These are phyloP conservation scores for Rhizoglyphus robini DNA, from an alignment of 1,140 invertebrate genomes.

Conservation along the genomic window DNA sequence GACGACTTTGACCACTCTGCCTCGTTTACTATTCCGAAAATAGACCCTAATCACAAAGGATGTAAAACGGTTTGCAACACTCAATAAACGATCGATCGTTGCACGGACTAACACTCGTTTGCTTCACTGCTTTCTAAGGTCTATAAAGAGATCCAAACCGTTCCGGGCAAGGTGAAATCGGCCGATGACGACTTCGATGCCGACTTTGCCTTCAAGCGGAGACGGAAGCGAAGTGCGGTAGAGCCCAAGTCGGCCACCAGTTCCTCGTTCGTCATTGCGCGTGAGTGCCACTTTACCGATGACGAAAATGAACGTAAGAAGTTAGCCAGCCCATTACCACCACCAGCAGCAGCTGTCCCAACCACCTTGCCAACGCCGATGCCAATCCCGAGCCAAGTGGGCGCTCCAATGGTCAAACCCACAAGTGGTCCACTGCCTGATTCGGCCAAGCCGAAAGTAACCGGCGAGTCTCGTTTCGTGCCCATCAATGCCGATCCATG, in stretches of 20 bases:
- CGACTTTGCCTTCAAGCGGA: conserved; percentile 6
- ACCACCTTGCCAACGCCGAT: neutral
- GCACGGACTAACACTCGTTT: neutral
- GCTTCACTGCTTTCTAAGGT: no score
- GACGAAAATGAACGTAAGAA: neutral
- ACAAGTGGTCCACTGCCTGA: neutral
- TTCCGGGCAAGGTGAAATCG: neutral
- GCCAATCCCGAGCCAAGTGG: neutral
- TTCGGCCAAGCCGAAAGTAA: neutral
- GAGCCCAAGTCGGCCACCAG: neutral
- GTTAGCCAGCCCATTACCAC: neutral
- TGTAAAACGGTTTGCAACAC: conserved; percentile 17
- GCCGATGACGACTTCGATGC: neutral
- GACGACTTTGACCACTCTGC: conserved; percentile 8
- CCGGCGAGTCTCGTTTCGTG: conserved; percentile 1
- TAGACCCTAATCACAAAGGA: neutral
- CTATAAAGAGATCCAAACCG: neutral
- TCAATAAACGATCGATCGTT: neutral
- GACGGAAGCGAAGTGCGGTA: neutral
- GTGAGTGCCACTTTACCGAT: conserved; percentile 16
- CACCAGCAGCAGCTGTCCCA: neutral
- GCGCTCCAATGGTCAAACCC: neutral
- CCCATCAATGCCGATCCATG: conserved; percentile 1
- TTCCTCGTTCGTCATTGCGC: neutral
- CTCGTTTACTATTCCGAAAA: neutral